Evolutionary conservation across 2,888 invertebrate genomes (phyloP).

Genomic region (Drosophila vallismaia): DNA sequence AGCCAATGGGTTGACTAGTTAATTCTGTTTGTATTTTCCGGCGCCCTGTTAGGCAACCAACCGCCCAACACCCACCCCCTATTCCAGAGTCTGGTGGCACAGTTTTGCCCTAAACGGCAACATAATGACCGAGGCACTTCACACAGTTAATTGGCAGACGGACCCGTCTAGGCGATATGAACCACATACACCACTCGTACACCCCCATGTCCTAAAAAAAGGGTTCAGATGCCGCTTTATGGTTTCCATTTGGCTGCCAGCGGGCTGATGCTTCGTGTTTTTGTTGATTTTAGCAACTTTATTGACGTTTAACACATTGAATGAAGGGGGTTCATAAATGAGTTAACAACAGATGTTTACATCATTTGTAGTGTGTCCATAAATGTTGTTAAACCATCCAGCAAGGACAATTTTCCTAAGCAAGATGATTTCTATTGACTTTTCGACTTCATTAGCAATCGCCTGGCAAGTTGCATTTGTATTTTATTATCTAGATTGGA

Average conservation of each 20-base stretch:
- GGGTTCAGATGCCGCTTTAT: slow-evolving; percentile 50
- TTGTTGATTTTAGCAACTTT: slow-evolving; percentile 77
- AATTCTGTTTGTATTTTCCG: slow-evolving; percentile 71
- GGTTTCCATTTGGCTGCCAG: slow-evolving; percentile 71
- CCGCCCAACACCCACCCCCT: slow-evolving; percentile 17
- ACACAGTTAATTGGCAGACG: slow-evolving; percentile 56
- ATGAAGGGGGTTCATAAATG: slow-evolving; percentile 48
- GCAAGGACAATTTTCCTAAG: not conserved
- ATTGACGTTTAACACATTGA: slow-evolving; percentile 77
- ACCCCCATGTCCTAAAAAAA: slow-evolving; percentile 32
- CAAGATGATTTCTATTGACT: not conserved
- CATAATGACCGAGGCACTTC: slow-evolving; percentile 62
- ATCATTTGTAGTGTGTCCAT: slow-evolving; percentile 56
- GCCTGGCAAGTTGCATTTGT: slow-evolving; percentile 8
- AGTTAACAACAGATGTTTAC: slow-evolving; percentile 71
- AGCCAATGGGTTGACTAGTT: slow-evolving; percentile 63
- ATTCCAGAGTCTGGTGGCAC: slow-evolving; percentile 43
- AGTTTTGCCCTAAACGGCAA: slow-evolving; percentile 46
- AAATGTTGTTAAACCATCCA: slow-evolving; percentile 27
- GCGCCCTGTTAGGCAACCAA: slow-evolving; percentile 54
- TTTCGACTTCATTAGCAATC: not conserved
- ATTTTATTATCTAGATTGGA: slow-evolving; percentile 33
- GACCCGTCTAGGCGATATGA: slow-evolving; percentile 1
- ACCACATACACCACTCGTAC: not conserved
- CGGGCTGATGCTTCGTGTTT: slow-evolving; percentile 50